Evolutionary conservation across 2,797 vertebrate genomes (phyloP).

Genomic region (Chanos chanos): DNA sequence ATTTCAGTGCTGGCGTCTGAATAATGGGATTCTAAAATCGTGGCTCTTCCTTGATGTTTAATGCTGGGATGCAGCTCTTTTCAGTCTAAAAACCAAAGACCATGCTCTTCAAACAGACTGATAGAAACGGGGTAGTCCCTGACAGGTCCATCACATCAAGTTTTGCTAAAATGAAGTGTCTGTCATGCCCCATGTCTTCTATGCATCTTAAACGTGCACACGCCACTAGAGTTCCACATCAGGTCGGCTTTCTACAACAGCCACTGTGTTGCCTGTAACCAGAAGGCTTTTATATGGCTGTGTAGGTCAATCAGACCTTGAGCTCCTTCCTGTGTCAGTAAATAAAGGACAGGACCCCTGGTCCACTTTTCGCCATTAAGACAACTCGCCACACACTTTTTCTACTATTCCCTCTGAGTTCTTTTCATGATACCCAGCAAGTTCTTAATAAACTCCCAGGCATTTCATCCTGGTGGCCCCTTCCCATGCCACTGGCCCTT

Average conservation of each 20-base stretch:
- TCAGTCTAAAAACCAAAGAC: neutral
- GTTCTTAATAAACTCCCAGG: neutral
- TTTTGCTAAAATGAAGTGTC: neutral
- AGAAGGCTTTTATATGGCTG: neutral
- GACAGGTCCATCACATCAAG: too few relatives aligned
- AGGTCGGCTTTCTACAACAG: neutral
- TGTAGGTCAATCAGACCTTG: conserved; percentile 4
- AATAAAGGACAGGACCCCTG: neutral
- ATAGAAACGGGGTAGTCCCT: neutral
- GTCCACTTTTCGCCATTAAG: neutral
- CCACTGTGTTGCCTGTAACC: neutral
- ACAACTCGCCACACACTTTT: too few relatives aligned
- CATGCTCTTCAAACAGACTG: neutral
- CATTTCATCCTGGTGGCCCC: neutral
- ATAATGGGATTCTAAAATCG: neutral
- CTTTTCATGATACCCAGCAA: neutral
- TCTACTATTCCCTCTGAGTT: conserved; percentile 17
- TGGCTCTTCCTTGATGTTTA: neutral
- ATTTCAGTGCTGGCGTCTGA: neutral
- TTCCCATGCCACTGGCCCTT: neutral
- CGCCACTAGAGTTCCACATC: neutral
- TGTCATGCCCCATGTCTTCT: neutral
- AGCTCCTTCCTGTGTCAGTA: neutral
- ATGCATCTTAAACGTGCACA: neutral
- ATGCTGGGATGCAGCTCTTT: neutral